Evolutionary conservation across 2,797 vertebrate species (phyloP), one percentile per base, ranked within the genome.

Genomic region (Acanthopagrus latus): DNA sequence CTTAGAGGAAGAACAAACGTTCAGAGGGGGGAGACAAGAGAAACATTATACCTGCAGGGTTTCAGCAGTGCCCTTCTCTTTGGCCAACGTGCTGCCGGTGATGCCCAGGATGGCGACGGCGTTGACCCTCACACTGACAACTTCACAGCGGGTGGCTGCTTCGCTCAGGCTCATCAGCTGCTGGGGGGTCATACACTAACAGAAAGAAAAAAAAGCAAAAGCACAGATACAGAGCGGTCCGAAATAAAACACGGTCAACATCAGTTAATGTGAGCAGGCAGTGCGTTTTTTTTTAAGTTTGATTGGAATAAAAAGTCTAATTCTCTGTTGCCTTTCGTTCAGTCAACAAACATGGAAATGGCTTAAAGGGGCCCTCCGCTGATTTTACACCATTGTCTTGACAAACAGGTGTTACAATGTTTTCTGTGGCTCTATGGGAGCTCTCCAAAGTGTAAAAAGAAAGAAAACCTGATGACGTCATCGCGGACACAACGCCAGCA

Each of bases 91-190:
- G 8, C 97, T 97, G 87, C 98, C 98, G 16, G 96, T 97, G 91
- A 99, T 97, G 64, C 98, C 98, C 71, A 98, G 93, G 84, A 99
- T 97, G 90, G 97, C 96, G 62, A 99, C 96, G 0, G 96, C 93
- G 0, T 99, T 99, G 85, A 99, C 96, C 87, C 97, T 94, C 46
- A 98, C 95, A 2, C 96, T 96, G 62, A 94, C 73, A 17, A 96
- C 95, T 33, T 94, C 94, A 64, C 96, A 98, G 59, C 88, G 92
- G 66, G 96, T 90, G 41, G 96, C 96, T 10, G 94, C 95, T 83
- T 97, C 96, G 81, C 97, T 97, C 27, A 99, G 93, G 38, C 91
- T 93, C 95, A 99, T 93, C n/a, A 99, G 93, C 92, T 99, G 97
- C 82, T 97, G 95, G 4, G 97, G 95, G 82, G 93, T 96, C 94